phyloP scores from a whole-genome alignment of 2,113 vertebrate genomes.

The Thinocorus orbignyianus region DNA sequence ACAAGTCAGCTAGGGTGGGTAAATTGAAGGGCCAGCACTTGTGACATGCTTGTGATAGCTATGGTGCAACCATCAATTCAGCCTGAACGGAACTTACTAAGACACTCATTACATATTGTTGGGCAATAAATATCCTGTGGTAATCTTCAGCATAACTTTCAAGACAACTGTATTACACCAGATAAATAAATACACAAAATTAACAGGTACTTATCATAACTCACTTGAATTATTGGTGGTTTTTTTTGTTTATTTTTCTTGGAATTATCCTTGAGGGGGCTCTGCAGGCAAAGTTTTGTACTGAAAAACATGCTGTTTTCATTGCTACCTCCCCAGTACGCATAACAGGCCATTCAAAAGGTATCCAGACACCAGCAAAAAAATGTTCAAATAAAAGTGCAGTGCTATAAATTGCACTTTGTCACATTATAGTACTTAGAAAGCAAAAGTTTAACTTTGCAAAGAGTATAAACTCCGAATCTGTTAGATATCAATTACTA shows the following conservation, averaged over 20 bases:
- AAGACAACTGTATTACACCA: not conserved
- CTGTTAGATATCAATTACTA: not conserved
- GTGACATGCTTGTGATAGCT: not conserved
- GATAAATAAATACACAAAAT: not conserved
- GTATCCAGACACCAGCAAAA: not conserved
- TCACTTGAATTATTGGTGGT: not conserved
- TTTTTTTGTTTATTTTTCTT: not conserved
- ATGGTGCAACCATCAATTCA: not conserved
- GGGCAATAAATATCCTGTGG: not conserved
- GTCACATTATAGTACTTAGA: not conserved
- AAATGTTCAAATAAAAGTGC: not conserved
- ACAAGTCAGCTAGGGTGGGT: fast-evolving
- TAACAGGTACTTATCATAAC: not conserved
- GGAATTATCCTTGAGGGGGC: not conserved
- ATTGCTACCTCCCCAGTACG: not conserved
- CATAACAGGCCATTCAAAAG: not conserved
- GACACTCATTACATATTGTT: not conserved
- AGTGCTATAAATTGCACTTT: not conserved
- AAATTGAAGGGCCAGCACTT: not conserved
- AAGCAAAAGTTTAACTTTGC: not conserved
- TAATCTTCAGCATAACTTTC: not conserved
- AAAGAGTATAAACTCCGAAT: slow-evolving; percentile 4
- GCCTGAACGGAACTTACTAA: not conserved
- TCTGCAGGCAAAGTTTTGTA: not conserved
- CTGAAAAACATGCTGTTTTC: not conserved